Evolutionary conservation across 1,140 invertebrate genomes (phyloP), one percentile per base, ranked within the genome.

Genomic region (Bombus waltoni): DNA sequence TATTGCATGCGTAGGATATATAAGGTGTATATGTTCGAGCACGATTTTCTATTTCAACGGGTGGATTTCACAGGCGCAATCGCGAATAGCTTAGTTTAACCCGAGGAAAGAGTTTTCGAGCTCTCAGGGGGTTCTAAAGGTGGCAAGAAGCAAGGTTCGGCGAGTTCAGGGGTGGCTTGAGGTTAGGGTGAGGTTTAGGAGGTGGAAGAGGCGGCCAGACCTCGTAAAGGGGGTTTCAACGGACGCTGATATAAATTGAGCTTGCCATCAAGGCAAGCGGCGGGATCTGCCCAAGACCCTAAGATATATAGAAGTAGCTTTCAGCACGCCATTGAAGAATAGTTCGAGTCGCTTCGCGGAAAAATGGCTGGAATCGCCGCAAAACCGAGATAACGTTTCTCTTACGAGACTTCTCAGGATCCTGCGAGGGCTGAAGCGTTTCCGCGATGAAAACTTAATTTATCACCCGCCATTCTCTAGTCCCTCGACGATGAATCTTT

Each of bases 171-270:
- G 90, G 79, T 81, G 86, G 90, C 86, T 90, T 82, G 89, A 91
- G 89, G 90, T 92, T 90, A 90, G 89, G 91, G 90, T 85, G 90
- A 92, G 89, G 90, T 88, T 90, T 86, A 90, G 84, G 87, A 78
- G 83, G 76, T 80, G 85, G 86, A 81, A 90, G 88, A 83, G 87
- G 88, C 88, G 92, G 93, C 89, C 91, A 94, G 92, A 92, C 90
- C 93, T 94, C 94, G 94, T 94, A 95, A 95, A 94, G 93, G 94
- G 93, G 93, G 92, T 93, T 93, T 94, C 92, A 93, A 88, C 90
- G 90, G 91, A 90, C 91, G 94, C 91, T 94, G 94, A 95, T 95
- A 95, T 95, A 95, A 94, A 95, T 95, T 94, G 94, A 93, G 92
- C 93, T 93, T 92, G 93, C 93, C 94, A 95, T 94, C 93, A 92